Base-by-base conservation (phyloP, 2,797 vertebrate species). In the Craterocephalus amniculus region DNA sequence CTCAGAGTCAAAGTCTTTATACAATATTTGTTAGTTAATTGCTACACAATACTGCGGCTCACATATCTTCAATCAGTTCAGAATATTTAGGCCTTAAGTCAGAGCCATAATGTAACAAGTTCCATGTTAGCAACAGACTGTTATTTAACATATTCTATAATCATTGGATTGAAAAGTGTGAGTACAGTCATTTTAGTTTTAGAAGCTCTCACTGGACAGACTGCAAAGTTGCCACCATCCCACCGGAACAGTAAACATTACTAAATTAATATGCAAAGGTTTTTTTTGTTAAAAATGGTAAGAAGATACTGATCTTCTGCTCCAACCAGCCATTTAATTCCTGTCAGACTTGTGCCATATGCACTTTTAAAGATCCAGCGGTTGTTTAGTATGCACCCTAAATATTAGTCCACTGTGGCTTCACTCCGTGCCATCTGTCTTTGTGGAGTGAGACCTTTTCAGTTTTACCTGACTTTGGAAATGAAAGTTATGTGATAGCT, bases 371-470 rank as follows among this genome's bases (percentile, higher is more conserved):
- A 91, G 83, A 88, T 88, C 58, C 36, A 86, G 69, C 72, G 83
- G 85, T 83, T 63, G 64, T 85, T 88, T 83, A 84, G 76, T 83
- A 81, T 87, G 79, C 83, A 87, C 63, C 79, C 75, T 84, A 88
- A 90, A 86, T 89, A 86, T 88, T 84, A 90, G 84, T 80, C 83
- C 18, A 83, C 70, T 61, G 11, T 4, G 24, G 74, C 78, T 76
- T 87, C 84, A 71, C 72, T 80, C 74, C 72, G 59, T 65, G 74
- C 87, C 91, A 91, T 91, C 89, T 93, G 91, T 85, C 83, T 74
- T 22, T 66, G 60, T 52, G 58, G 38, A 70, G 45, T 70, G 54
- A 38, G 59, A 67, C 22, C 2, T 18, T 60, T 78, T 71, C 35
- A 58, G 62, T 66, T 83, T 78, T 48, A 72, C 70, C 69, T 84